Percentiles rank a stretch among this genome's conserved stretches.
Evolutionary conservation across 2,113 vertebrate genomes (phyloP).

Genomic region (Alouatta palliata): DNA sequence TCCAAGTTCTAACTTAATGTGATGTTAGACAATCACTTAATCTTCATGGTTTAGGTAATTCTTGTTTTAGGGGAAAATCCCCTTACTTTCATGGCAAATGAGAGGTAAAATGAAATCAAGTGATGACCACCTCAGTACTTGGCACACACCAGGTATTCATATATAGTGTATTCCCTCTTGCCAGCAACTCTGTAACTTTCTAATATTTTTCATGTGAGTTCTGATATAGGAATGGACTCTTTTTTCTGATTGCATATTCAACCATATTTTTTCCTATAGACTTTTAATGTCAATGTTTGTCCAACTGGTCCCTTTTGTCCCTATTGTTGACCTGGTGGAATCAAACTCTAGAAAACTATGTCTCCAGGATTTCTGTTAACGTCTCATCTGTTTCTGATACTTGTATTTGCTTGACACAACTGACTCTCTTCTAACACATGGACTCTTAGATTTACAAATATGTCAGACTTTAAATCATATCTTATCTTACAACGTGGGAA

Average conservation of each 20-base stretch:
- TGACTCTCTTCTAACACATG: background rate
- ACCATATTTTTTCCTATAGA: background rate
- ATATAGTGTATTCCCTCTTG: background rate
- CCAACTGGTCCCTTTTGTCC: background rate
- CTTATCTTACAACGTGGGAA: background rate
- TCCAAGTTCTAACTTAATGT: background rate
- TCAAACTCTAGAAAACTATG: background rate
- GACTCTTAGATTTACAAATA: background rate
- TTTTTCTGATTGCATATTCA: background rate
- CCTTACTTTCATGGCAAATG: background rate
- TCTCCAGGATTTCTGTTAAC: background rate
- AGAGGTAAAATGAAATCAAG: background rate
- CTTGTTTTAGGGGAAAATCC: background rate
- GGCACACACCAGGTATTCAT: fast-evolving
- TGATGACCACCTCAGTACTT: background rate
- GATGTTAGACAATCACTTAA: background rate
- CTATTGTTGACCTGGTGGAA: background rate
- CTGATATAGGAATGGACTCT: background rate
- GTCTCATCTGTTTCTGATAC: background rate
- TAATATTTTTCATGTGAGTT: slow-evolving; percentile 11
- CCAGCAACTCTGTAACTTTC: background rate
- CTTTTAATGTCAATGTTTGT: background rate
- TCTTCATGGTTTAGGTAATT: background rate
- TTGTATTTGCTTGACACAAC: background rate
- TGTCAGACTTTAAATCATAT: background rate